A percentile compares a stretch with the other conserved stretches of the same genome.
Evolutionary conservation across 2,888 invertebrate species (phyloP).

Genomic region (Anticlea derivata): DNA sequence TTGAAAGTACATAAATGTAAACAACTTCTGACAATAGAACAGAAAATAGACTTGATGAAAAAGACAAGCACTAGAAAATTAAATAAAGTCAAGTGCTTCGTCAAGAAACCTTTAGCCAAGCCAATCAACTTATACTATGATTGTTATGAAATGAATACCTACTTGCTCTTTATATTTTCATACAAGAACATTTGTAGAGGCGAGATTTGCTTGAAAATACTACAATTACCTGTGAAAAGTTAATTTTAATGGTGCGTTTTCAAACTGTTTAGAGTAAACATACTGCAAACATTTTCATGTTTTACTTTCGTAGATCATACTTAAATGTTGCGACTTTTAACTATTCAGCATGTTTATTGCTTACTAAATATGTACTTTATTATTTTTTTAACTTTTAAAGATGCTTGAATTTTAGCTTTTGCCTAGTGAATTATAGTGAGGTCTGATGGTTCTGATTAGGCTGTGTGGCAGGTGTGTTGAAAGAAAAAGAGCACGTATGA

Average conservation of each 20-base stretch:
- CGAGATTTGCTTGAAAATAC: too few species aligned
- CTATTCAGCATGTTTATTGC: not conserved
- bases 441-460: too few species aligned
- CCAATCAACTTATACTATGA: too few species aligned
- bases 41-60: too few species aligned
- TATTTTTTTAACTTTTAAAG: too few species aligned
- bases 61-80: not conserved
- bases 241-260: slow-evolving; percentile 11
- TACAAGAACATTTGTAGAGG: slow-evolving; percentile 3
- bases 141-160: slow-evolving; percentile 3
- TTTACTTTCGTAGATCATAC: not conserved
- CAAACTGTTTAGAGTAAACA: not conserved
- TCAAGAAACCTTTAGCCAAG: not conserved
- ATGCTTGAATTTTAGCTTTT: too few species aligned
- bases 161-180: slow-evolving; percentile 1
- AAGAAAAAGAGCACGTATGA: too few species aligned
- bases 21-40: too few species aligned
- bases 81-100: not conserved
- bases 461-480: too few species aligned
- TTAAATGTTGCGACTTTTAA: too few species aligned
- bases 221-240: not conserved
- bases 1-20: too few species aligned
- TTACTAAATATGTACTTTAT: not conserved
- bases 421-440: too few species aligned
- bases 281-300: not conserved